Conservation (phyloP, 2,888 invertebrate genomes). For the Eulithis prunata region DNA sequence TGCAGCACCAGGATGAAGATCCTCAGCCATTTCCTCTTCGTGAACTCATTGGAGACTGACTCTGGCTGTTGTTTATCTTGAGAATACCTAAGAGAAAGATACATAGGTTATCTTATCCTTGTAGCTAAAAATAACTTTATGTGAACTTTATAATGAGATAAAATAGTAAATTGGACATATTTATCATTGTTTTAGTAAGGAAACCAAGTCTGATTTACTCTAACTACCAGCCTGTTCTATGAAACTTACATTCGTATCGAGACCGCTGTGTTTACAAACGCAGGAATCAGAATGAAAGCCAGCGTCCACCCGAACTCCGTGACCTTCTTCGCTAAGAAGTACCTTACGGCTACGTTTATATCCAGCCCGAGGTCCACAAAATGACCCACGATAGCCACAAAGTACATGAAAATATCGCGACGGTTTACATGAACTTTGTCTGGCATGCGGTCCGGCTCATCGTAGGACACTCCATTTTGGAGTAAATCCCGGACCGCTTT, state of each 20-base stretch:
- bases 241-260: conserved; percentile 89
- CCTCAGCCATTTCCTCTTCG: conserved; percentile 83
- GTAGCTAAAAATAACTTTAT: too few species aligned
- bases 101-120: not conserved
- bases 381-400: conserved; percentile 88
- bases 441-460: conserved; percentile 85
- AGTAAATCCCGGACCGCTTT: conserved; percentile 62
- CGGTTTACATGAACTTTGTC: conserved; percentile 84
- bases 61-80: conserved; percentile 76
- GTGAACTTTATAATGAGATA: too few species aligned
- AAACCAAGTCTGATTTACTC: not conserved
- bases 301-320: conserved; percentile 88
- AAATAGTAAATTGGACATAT: too few species aligned
- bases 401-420: conserved; percentile 86
- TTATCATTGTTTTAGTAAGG: not conserved
- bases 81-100: conserved; percentile 72
- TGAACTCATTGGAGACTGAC: conserved; percentile 84
- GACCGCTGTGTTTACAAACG: conserved; percentile 89
- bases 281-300: conserved; percentile 89
- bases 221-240: not conserved
- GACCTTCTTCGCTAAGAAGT: conserved; percentile 81
- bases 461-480: conserved; percentile 70
- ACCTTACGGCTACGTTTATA: conserved; percentile 87
- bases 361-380: conserved; percentile 88
- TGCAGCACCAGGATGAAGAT: conserved; percentile 87